Evolutionary conservation across 2,113 vertebrate species (phyloP).

Genomic region (Lophotis ruficrista): DNA sequence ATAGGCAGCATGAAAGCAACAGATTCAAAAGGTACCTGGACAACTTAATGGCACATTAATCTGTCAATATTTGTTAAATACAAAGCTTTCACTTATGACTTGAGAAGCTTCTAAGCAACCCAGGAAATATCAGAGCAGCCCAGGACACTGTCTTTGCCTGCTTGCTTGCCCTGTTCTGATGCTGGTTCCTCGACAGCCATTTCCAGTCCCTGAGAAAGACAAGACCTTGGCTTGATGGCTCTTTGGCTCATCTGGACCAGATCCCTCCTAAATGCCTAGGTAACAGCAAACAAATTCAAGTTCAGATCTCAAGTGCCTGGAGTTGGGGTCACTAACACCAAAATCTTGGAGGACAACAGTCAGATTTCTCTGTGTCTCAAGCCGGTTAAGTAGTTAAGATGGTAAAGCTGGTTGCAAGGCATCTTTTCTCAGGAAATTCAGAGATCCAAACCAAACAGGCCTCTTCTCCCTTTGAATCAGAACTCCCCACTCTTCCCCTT

Average conservation of each 20-base stretch:
- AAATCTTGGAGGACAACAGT: not conserved
- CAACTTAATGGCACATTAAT: constrained; percentile 28
- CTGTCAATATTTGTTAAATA: constrained; percentile 39
- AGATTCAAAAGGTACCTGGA: not conserved
- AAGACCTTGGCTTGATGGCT: not conserved
- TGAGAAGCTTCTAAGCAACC: not conserved
- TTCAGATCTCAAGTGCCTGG: not conserved
- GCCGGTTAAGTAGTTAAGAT: not conserved
- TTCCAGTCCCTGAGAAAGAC: not conserved
- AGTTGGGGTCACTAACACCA: not conserved
- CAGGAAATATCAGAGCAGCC: not conserved
- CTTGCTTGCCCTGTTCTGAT: not conserved
- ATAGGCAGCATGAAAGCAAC: not conserved
- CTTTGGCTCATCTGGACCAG: not conserved
- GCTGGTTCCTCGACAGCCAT: not conserved
- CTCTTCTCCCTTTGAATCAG: not conserved
- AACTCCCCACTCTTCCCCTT: not conserved
- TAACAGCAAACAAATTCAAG: not conserved
- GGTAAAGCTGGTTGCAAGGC: not conserved
- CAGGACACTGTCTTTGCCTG: not conserved
- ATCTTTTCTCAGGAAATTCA: not conserved
- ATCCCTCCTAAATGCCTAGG: not conserved
- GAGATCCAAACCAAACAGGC: not conserved
- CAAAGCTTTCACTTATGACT: not conserved
- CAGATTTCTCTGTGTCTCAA: not conserved